These are phyloP conservation scores for Stenoptilia bipunctidactyla DNA, from an alignment of 2,888 invertebrate genomes.

Conservation along the genomic window DNA sequence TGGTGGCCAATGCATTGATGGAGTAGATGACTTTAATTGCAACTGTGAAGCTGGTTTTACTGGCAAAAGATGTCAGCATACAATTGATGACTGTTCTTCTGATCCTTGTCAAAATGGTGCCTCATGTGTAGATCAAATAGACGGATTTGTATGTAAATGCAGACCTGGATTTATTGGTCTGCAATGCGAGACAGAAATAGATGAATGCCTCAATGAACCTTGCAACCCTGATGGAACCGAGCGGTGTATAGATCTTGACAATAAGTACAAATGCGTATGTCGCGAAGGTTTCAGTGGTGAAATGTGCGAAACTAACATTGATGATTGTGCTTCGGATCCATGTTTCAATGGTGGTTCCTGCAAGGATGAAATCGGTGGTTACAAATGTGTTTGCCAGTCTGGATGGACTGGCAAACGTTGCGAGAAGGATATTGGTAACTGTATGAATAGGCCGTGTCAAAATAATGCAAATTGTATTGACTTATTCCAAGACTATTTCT, in stretches of 20 bases:
- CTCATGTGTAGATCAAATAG: constrained; percentile 87
- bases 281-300: constrained; percentile 89
- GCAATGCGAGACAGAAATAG: constrained; percentile 94
- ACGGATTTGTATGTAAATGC: constrained; percentile 93
- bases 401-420: constrained; percentile 92
- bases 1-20: constrained; percentile 91
- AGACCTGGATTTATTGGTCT: constrained; percentile 92
- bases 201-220: constrained; percentile 92
- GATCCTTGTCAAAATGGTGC: constrained; percentile 94
- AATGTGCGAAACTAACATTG: constrained; percentile 86
- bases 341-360: constrained; percentile 93
- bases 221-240: constrained; percentile 93
- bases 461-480: constrained; percentile 94
- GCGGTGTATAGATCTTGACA: constrained; percentile 89
- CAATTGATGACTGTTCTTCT: constrained; percentile 91
- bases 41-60: constrained; percentile 95
- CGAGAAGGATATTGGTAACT: constrained; percentile 89
- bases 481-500: constrained; percentile 91
- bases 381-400: constrained; percentile 83
- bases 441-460: constrained; percentile 88
- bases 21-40: constrained; percentile 86
- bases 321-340: constrained; percentile 88
- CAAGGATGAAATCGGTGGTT: constrained; percentile 86
- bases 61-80: constrained; percentile 93
- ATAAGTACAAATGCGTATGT: constrained; percentile 89